phyloP scores from a whole-genome alignment of 2,113 vertebrate genomes.

The Varanus salvator region DNA sequence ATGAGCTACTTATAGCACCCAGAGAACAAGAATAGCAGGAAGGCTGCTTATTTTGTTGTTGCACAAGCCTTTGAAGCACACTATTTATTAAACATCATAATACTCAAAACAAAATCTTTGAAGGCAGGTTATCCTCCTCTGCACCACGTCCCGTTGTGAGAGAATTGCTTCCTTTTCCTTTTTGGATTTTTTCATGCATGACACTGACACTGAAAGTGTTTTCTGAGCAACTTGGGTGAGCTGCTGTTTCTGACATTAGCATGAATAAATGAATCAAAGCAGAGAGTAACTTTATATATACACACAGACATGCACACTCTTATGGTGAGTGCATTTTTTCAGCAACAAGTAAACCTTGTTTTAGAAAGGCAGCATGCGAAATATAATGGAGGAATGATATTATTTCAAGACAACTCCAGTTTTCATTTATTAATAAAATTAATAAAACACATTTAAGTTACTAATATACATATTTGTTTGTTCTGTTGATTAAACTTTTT shows the following conservation, averaged over 20 bases:
- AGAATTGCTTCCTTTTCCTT: constrained; percentile 97
- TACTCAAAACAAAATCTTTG: constrained; percentile 91
- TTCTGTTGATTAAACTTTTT: constrained; percentile 59
- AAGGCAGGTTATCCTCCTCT: constrained; percentile 93
- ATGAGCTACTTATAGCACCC: constrained; percentile 96
- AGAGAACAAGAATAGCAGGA: constrained; percentile 98
- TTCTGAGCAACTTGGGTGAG: constrained; percentile 47
- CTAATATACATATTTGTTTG: constrained; percentile 2
- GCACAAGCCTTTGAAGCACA: constrained; percentile 91
- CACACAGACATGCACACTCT: not conserved
- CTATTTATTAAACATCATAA: constrained; percentile 93
- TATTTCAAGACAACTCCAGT: constrained; percentile 45
- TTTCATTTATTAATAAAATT: constrained; percentile 64
- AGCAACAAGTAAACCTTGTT: constrained; percentile 50
- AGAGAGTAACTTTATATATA: constrained; percentile 7
- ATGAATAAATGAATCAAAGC: constrained; percentile 55
- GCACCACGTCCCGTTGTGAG: constrained; percentile 91
- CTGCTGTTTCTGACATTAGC: not conserved
- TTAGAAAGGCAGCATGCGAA: constrained; percentile 44
- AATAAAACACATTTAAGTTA: constrained; percentile 12
- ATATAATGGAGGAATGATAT: constrained; percentile 55
- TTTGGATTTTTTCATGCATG: constrained; percentile 83
- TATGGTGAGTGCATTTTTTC: constrained; percentile 27
- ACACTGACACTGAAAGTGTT: constrained; percentile 85
- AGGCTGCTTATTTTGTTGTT: constrained; percentile 83